phyloP scores from a whole-genome alignment of 2,113 vertebrate genomes.

The Myrmecobius fasciatus region DNA sequence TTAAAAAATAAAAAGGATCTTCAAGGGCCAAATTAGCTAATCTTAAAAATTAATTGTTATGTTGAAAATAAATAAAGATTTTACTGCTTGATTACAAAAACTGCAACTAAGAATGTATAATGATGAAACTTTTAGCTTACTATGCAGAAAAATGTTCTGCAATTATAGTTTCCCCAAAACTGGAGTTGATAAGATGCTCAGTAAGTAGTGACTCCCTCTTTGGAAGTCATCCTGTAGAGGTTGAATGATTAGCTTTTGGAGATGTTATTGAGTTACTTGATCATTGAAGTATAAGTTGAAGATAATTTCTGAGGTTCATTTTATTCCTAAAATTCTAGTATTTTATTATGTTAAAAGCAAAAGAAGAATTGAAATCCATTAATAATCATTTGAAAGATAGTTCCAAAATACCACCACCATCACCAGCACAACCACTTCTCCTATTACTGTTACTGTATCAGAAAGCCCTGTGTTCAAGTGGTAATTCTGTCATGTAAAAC shows the following conservation, averaged over 20 bases:
- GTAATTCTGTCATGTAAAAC: background rate
- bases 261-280: background rate
- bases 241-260: background rate
- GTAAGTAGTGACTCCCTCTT: background rate
- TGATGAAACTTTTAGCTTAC: background rate
- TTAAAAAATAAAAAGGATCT: background rate
- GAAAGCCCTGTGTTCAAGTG: background rate
- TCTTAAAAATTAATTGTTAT: background rate
- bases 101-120: background rate
- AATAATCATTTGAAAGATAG: background rate
- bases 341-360: background rate
- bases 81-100: background rate
- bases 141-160: background rate
- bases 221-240: background rate
- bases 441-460: background rate
- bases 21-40: background rate
- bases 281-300: background rate
- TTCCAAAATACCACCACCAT: background rate
- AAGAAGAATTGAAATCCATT: background rate
- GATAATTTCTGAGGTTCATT: background rate
- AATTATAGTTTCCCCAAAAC: background rate
- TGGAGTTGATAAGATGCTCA: background rate
- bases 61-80: background rate
- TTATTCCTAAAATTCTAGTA: background rate
- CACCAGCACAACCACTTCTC: background rate